Evolutionary conservation across 2,797 vertebrate genomes (phyloP).

Genomic region (Pagetopsis macropterus): DNA sequence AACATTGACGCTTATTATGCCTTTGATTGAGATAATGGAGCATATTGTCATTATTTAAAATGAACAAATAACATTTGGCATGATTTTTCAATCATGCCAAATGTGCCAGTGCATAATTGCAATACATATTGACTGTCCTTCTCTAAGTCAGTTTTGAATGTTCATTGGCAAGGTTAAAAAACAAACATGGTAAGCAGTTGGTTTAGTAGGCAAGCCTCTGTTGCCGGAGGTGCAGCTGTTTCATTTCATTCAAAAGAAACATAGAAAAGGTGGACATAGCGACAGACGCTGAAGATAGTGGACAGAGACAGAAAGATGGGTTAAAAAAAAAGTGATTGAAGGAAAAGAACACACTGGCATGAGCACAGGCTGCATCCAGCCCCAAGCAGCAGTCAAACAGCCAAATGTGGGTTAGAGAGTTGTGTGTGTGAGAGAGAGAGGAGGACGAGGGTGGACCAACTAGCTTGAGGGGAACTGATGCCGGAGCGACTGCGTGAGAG

Average conservation of each 20-base stretch:
- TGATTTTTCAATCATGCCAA: neutral
- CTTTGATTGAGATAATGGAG: constrained; percentile 25
- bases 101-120: too few relatives aligned
- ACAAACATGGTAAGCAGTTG: neutral
- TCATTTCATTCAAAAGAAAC: constrained; percentile 35
- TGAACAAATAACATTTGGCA: neutral
- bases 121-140: too few relatives aligned
- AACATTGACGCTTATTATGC: constrained; percentile 49
- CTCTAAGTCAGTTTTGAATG: neutral
- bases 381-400: constrained; percentile 36
- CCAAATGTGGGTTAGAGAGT: constrained; percentile 34
- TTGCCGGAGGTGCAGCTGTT: constrained; percentile 4
- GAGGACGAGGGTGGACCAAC: constrained; percentile 9
- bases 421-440: neutral
- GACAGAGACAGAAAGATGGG: constrained; percentile 8
- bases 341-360: constrained; percentile 33
- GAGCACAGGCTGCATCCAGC: constrained; percentile 34
- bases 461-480: constrained; percentile 47
- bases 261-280: neutral
- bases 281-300: neutral
- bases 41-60: constrained; percentile 13
- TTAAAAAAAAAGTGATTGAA: constrained; percentile 32
- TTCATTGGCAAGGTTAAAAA: neutral
- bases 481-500: constrained; percentile 49
- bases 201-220: neutral